phyloP scores from a whole-genome alignment of 2,888 invertebrate genomes.

The Plebejus argus region DNA sequence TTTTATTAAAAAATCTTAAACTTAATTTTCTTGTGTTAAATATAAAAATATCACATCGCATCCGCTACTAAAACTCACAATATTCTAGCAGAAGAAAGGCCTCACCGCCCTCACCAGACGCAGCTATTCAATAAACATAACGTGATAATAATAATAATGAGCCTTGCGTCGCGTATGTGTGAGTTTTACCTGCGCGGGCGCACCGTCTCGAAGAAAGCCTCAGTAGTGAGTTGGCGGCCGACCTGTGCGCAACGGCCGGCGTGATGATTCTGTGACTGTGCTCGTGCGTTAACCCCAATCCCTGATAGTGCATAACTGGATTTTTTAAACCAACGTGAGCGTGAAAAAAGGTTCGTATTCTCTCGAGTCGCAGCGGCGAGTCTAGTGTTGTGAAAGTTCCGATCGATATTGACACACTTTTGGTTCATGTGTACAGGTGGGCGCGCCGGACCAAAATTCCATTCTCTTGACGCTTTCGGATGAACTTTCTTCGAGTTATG shows the following conservation, averaged over 20 bases:
- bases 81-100: background rate
- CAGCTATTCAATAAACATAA: conserved; percentile 30
- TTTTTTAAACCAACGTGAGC: conserved; percentile 68
- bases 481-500: conserved; percentile 65
- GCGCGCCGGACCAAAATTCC: conserved; percentile 77
- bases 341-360: conserved; percentile 65
- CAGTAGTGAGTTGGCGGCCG: conserved; percentile 74
- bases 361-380: conserved; percentile 62
- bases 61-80: background rate
- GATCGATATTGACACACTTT: conserved; percentile 77
- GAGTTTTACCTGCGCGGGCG: conserved; percentile 67
- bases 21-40: background rate
- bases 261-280: conserved; percentile 74
- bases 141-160: conserved; percentile 41
- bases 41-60: background rate
- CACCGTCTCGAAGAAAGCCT: conserved; percentile 72
- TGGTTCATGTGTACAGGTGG: conserved; percentile 77
- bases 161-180: conserved; percentile 49
- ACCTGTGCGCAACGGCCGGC: conserved; percentile 71
- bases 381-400: conserved; percentile 76
- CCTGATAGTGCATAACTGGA: conserved; percentile 78
- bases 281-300: conserved; percentile 76
- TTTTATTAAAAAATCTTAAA: background rate
- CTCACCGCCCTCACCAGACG: background rate
- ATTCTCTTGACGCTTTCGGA: conserved; percentile 70